Evolutionary conservation across 2,888 invertebrate genomes (phyloP).

Genomic region (Phaonia tiefii): DNA sequence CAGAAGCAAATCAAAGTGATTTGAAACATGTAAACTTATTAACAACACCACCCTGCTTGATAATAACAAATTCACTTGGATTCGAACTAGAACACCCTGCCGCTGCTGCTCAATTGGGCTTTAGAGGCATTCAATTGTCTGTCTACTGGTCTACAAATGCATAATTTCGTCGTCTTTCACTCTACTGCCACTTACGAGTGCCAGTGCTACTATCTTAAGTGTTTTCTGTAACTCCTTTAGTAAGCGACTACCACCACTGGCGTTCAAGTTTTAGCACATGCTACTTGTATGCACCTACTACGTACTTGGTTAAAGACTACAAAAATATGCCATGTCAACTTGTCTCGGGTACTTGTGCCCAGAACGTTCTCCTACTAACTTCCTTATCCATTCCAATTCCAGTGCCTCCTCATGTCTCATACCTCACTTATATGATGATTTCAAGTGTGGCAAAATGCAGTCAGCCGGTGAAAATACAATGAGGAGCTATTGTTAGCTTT

Average conservation of each 20-base stretch:
- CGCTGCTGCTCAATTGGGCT: not conserved
- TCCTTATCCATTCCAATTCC: conserved; percentile 51
- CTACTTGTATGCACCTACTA: conserved; percentile 45
- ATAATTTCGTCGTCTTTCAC: not conserved
- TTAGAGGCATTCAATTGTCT: not conserved
- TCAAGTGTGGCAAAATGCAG: conserved; percentile 47
- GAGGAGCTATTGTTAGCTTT: conserved; percentile 41
- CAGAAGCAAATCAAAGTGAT: conserved; percentile 30
- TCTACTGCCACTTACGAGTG: not conserved
- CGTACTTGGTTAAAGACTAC: not conserved
- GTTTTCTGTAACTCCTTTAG: conserved; percentile 27
- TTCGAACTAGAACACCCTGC: not conserved
- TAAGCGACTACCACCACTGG: conserved; percentile 41
- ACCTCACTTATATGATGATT: too few relatives aligned
- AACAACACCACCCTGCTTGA: conserved; percentile 6
- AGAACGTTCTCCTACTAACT: conserved; percentile 46
- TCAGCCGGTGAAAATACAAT: not conserved
- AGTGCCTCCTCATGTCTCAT: too few relatives aligned
- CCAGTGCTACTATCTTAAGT: conserved; percentile 21
- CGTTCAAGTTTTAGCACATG: conserved; percentile 50
- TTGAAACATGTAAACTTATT: conserved; percentile 32
- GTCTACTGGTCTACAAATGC: not conserved
- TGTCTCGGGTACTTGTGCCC: conserved; percentile 47
- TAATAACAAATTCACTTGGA: conserved; percentile 25
- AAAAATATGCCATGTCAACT: conserved; percentile 5